Percentiles rank a stretch among this genome's conserved stretches.
These are phyloP conservation scores for Penaeus japonicus DNA, from an alignment of 1,140 invertebrate species.

Conservation along the genomic window DNA sequence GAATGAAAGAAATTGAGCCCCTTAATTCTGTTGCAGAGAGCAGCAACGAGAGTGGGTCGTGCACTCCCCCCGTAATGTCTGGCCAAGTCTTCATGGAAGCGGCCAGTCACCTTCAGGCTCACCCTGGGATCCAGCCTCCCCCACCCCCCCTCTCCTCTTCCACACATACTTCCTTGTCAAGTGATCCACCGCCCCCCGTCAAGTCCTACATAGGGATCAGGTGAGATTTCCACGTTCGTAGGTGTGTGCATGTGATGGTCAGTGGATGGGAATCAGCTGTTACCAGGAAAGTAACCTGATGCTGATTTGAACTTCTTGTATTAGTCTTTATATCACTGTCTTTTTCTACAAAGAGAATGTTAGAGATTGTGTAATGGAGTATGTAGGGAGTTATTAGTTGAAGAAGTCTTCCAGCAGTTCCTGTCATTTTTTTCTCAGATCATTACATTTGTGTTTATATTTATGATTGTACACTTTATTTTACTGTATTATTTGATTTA, in stretches of 20 bases:
- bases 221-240: neutral
- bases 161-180: neutral
- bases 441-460: neutral
- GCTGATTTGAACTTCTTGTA: no score
- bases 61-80: neutral
- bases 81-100: neutral
- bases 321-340: no score
- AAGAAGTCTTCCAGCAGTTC: neutral
- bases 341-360: no score
- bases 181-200: neutral
- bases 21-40: conserved; percentile 9
- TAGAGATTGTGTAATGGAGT: neutral
- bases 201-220: conserved; percentile 43
- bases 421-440: neutral
- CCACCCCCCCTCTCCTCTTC: neutral
- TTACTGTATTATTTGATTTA: neutral
- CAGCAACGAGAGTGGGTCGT: conserved; percentile 24
- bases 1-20: no score
- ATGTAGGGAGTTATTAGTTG: neutral
- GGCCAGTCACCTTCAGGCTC: neutral
- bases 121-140: neutral
- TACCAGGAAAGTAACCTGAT: no score
- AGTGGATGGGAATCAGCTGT: no score
- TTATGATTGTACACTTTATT: no score
- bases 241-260: no score